Percentiles rank a stretch among this genome's conserved stretches.
Conservation (phyloP, 2,113 vertebrate species). For the Pelecanoides urinatrix region DNA sequence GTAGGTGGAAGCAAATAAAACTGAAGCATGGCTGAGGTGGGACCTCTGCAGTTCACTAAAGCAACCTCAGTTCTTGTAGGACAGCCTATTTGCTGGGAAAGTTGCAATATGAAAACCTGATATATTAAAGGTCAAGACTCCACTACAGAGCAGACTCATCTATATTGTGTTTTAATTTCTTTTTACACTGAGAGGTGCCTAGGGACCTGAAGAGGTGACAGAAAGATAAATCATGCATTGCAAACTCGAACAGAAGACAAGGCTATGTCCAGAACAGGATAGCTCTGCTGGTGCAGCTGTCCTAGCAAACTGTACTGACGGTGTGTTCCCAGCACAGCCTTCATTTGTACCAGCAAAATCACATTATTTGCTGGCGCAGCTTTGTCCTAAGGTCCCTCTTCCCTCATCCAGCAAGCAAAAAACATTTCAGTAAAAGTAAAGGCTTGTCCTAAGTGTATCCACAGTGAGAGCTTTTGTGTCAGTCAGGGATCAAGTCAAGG, state of each 20-base stretch:
- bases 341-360: neutral
- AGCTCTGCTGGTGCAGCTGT: conserved; percentile 7
- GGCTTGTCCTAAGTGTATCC: neutral
- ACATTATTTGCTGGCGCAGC: neutral
- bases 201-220: conserved; percentile 39
- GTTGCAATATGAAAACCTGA: conserved; percentile 36
- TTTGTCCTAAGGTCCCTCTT: neutral
- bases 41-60: neutral
- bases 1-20: conserved; percentile 29
- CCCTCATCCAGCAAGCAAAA: neutral
- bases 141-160: conserved; percentile 48
- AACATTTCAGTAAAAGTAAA: neutral
- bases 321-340: neutral
- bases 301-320: conserved; percentile 2
- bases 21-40: neutral
- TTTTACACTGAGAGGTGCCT: conserved; percentile 21
- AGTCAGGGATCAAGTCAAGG: neutral
- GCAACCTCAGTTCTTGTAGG: neutral
- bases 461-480: neutral
- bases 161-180: conserved; percentile 60
- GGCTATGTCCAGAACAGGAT: neutral
- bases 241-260: conserved; percentile 42
- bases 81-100: conserved; percentile 3
- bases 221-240: conserved; percentile 46
- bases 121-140: conserved; percentile 59